Base-by-base conservation (phyloP, 2,888 invertebrate genomes). In the Orthosia incerta region DNA sequence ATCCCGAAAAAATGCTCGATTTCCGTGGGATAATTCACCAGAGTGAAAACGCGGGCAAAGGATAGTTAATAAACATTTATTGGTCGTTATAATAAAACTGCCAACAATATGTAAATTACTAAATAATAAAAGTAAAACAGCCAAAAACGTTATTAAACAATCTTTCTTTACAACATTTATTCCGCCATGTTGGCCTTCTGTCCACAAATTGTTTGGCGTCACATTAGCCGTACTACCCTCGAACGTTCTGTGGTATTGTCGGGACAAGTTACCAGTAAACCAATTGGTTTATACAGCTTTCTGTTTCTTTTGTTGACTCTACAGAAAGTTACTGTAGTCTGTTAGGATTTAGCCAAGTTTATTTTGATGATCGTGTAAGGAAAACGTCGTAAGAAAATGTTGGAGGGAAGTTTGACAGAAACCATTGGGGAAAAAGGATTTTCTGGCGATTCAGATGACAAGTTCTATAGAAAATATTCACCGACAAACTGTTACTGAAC, bases 271-370 rank as follows among this genome's bases (percentile, higher is more conserved):
- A 50, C 39, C 11, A 20, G 63, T 23, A 64, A 48, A 61, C 63
- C 31, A 71, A 66, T 79, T 82, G 66, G n/a, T 71, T 70, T 78
- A 77, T 45, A 66, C 23, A 31, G 45, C 23, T 23, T 55, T 26
- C 46, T 18, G 48, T 66, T 56, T 26, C 31, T 56, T 77, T 53
- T 64, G 45, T 71, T 67, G 48, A 23, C 55, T 65, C 16, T 62
- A 59, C 46, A 39, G 12, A 67, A 53, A 77, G 48, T 72, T 71
- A 56, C 18, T 56, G 48, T 12, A 15, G n/a, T 20, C n/a, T 31
- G 50, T 31, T 46, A 26, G 16, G 18, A 9, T 39, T 62, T 9
- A 4, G 5, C 57, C 3, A 18, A 55, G 63, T 59, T 76, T 60
- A n/a, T 59, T 82, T 76, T 53, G 31, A 48, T 39, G 23, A n/a